Conservation (phyloP, 1,140 invertebrate species). For the Carcinoscorpius rotundicauda region DNA sequence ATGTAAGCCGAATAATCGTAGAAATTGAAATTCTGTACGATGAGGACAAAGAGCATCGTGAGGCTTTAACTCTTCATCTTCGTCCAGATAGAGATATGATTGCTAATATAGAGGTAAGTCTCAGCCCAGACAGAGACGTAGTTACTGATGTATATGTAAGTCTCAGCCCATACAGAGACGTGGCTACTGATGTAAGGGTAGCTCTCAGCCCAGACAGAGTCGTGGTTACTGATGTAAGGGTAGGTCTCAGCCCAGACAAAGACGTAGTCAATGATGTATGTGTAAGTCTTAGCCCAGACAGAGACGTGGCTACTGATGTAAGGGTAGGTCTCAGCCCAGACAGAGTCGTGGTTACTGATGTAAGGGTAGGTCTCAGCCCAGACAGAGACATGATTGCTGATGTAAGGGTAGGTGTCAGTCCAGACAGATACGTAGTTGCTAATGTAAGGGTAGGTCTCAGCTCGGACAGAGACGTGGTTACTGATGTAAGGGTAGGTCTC, state of each 20-base stretch:
- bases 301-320: conserved; percentile 24
- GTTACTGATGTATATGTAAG: no score
- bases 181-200: no score
- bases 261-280: no score
- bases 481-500: no score
- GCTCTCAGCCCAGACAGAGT: no score
- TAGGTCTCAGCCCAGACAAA: no score
- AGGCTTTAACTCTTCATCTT: conserved; percentile 33
- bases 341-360: conserved; percentile 27
- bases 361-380: conserved; percentile 29
- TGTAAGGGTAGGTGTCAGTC: conserved; percentile 22
- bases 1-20: conserved; percentile 27
- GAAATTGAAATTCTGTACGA: conserved; percentile 34
- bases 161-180: no score
- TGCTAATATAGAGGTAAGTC: conserved; percentile 27
- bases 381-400: conserved; percentile 29
- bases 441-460: no score
- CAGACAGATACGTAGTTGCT: no score
- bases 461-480: no score
- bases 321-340: conserved; percentile 31
- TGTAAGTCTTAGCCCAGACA: not conserved
- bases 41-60: conserved; percentile 30
- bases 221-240: no score
- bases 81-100: conserved; percentile 26
- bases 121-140: no score